These are phyloP conservation scores for Laupala kohalensis DNA, from an alignment of 1,140 invertebrate genomes.

Conservation along the genomic window DNA sequence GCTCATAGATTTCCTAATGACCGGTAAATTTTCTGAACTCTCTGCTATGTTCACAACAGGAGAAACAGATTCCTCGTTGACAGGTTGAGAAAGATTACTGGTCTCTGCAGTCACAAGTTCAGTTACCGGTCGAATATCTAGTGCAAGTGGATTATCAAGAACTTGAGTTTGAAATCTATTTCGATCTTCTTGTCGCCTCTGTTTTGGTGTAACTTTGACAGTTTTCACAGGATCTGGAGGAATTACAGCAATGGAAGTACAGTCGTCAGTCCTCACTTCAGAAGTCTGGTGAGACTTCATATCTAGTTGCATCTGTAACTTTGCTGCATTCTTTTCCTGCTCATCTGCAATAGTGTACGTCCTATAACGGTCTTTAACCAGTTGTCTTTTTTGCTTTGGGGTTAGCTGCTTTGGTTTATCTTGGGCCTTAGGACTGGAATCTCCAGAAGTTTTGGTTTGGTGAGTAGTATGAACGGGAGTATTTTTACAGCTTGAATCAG, in stretches of 20 bases:
- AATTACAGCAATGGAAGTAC: neutral
- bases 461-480: conserved; percentile 40
- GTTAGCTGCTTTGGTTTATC: conserved; percentile 21
- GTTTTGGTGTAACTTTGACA: conserved; percentile 45
- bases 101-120: conserved; percentile 3
- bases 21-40: neutral
- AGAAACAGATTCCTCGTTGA: too few species aligned
- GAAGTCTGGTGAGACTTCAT: neutral
- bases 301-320: conserved; percentile 9
- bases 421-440: conserved; percentile 57
- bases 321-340: conserved; percentile 25
- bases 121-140: neutral
- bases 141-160: conserved; percentile 25
- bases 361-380: conserved; percentile 59
- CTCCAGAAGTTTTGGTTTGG: conserved; percentile 42
- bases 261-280: neutral
- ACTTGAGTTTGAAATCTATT: conserved; percentile 57
- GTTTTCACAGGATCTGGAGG: neutral
- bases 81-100: conserved; percentile 4
- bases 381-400: conserved; percentile 56
- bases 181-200: conserved; percentile 48
- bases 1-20: neutral
- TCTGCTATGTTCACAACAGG: neutral
- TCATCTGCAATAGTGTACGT: conserved; percentile 61
- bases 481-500: conserved; percentile 13